Conservation (phyloP, 2,888 invertebrate genomes). For the Phytoseiulus persimilis region DNA sequence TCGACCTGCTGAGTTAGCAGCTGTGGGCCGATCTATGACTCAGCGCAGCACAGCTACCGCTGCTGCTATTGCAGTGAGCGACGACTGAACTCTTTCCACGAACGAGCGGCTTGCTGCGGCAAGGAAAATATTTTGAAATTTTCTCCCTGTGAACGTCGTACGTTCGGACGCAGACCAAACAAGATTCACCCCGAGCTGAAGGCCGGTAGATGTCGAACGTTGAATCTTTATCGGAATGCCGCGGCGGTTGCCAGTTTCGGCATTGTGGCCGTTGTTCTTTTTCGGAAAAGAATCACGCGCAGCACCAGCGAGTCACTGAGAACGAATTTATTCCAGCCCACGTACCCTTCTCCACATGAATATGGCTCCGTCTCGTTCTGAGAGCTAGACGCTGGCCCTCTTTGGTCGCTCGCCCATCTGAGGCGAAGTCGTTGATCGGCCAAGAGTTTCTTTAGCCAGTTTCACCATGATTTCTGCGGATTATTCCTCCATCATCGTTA, state of each 20-base stretch:
- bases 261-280: too few species aligned
- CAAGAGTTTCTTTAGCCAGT: too few species aligned
- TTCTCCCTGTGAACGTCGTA: neutral
- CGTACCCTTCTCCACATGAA: neutral
- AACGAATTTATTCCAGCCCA: neutral
- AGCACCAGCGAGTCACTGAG: neutral
- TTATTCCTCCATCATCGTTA: too few species aligned
- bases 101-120: neutral
- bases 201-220: neutral
- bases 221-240: neutral
- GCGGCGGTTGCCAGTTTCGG: neutral
- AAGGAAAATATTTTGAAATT: neutral
- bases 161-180: neutral
- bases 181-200: neutral
- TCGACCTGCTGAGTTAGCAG: neutral
- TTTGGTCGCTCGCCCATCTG: neutral
- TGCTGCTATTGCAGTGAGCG: neutral
- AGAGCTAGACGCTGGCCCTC: neutral
- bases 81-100: neutral
- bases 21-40: neutral
- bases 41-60: neutral
- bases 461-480: too few species aligned
- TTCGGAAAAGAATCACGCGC: neutral
- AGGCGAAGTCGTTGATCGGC: too few species aligned
- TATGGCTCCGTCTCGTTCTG: neutral